phyloP scores from a whole-genome alignment of 2,888 invertebrate species.

The Dioctria rufipes region DNA sequence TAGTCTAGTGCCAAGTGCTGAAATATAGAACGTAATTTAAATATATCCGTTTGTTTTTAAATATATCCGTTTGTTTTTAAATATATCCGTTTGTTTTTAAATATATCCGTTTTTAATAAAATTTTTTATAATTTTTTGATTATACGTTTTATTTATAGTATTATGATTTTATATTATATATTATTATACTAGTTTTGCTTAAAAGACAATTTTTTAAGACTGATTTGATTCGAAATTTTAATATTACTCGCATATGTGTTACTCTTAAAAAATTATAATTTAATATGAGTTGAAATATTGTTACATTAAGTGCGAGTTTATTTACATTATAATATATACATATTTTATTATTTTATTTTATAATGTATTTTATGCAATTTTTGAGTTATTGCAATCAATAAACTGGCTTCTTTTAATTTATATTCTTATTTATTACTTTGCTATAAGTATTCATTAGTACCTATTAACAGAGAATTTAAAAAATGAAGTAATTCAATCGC shows the following conservation, averaged over 20 bases:
- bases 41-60: neutral
- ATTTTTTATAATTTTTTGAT: conserved; percentile 23
- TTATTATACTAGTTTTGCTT: conserved; percentile 23
- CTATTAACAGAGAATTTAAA: no score
- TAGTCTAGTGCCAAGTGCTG: conserved; percentile 30
- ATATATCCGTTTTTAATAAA: conserved; percentile 2
- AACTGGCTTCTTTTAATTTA: conserved; percentile 64
- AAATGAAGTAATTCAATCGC: no score
- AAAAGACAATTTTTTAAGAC: conserved; percentile 46
- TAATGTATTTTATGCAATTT: conserved; percentile 64
- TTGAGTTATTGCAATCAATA: conserved; percentile 67
- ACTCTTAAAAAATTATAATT: conserved; percentile 30
- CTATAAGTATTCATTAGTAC: no score
- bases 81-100: conserved; percentile 17
- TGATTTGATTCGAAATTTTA: conserved; percentile 51
- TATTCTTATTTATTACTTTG: no score
- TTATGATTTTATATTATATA: neutral
- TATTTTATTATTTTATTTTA: conserved; percentile 43
- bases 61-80: neutral
- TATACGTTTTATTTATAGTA: no score
- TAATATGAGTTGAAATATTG: conserved; percentile 31
- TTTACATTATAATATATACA: conserved; percentile 25
- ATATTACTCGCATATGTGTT: conserved; percentile 19
- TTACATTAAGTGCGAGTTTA: conserved; percentile 38
- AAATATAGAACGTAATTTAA: conserved; percentile 2